phyloP scores from a whole-genome alignment of 2,888 invertebrate genomes.

The Eilema depressum region DNA sequence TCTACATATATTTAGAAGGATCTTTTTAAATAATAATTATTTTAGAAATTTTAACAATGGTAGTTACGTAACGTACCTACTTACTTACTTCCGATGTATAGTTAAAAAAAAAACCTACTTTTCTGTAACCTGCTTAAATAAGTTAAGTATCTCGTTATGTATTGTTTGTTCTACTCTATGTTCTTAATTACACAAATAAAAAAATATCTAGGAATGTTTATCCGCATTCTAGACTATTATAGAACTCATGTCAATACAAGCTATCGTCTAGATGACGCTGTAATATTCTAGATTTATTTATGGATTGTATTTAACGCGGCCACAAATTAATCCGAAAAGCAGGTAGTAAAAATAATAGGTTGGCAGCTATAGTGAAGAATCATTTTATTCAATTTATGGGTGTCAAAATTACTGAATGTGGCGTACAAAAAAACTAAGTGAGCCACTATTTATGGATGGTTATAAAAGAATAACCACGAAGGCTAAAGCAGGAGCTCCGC shows the following conservation, averaged over 20 bases:
- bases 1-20: neutral
- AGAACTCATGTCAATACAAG: neutral
- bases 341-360: too few relatives aligned
- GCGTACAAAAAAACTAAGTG: too few relatives aligned
- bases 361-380: too few relatives aligned
- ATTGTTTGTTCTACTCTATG: neutral
- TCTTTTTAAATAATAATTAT: neutral
- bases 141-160: neutral
- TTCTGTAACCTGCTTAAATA: neutral
- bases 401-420: too few relatives aligned
- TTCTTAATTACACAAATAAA: neutral
- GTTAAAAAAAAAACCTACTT: neutral
- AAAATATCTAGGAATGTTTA: neutral
- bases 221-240: neutral
- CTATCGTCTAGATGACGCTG: too few relatives aligned
- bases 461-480: too few relatives aligned
- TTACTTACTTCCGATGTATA: neutral
- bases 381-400: too few relatives aligned
- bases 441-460: too few relatives aligned
- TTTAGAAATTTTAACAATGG: conserved; percentile 5
- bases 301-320: too few relatives aligned
- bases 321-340: too few relatives aligned
- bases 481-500: too few relatives aligned
- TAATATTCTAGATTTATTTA: too few relatives aligned
- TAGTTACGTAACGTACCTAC: neutral